Evolutionary conservation across 2,113 vertebrate genomes (phyloP).

Genomic region (Elephantulus edwardii): DNA sequence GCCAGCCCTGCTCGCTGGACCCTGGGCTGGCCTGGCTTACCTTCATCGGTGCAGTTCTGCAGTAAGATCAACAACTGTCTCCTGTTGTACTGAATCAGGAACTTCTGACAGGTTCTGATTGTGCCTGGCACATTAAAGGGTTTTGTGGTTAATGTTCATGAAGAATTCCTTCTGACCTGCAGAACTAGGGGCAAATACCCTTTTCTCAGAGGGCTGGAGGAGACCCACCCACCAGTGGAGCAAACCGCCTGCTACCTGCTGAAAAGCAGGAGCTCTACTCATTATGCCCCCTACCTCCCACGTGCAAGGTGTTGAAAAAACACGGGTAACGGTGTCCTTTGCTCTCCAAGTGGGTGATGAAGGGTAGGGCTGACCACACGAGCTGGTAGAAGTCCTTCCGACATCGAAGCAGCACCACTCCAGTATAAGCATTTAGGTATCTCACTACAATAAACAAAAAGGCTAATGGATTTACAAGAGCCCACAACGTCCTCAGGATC

Average conservation of each 20-base stretch:
- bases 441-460: conserved; percentile 84
- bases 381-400: conserved; percentile 89
- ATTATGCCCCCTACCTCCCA: conserved; percentile 88
- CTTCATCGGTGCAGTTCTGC: conserved; percentile 89
- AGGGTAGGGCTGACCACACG: conserved; percentile 93
- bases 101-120: conserved; percentile 96
- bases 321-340: conserved; percentile 87
- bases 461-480: neutral
- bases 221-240: neutral
- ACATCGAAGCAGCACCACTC: conserved; percentile 92
- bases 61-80: conserved; percentile 90
- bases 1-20: neutral
- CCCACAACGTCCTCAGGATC: neutral
- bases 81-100: conserved; percentile 92
- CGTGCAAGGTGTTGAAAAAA: conserved; percentile 90
- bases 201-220: neutral
- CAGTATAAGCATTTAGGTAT: conserved; percentile 95
- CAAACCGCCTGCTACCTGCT: neutral
- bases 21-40: conserved; percentile 78
- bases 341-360: conserved; percentile 89
- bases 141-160: neutral
- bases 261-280: neutral
- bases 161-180: neutral
- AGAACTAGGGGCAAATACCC: neutral
- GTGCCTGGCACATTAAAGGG: conserved; percentile 86